Evolutionary conservation across 1,140 invertebrate species (phyloP).

Genomic region (Diachasmimorpha longicaudata): DNA sequence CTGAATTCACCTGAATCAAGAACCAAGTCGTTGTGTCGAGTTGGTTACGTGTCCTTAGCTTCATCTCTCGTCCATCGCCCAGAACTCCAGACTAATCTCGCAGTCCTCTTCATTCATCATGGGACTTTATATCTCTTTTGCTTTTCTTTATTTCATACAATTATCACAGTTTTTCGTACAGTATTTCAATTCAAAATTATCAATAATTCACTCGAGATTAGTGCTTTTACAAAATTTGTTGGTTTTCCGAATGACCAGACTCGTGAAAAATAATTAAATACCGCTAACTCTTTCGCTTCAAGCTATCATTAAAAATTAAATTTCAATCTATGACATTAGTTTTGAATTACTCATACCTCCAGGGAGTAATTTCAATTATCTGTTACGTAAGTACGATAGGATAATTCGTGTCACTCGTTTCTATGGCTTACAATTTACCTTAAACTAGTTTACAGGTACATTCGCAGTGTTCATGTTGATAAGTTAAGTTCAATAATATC

Average conservation of each 20-base stretch:
- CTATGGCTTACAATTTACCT: not conserved
- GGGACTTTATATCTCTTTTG: constrained; percentile 34
- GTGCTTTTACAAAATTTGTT: not conserved
- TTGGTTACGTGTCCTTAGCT: constrained; percentile 9
- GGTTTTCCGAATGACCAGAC: not conserved
- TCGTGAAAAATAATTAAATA: not conserved
- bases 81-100: constrained; percentile 34
- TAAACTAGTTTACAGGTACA: constrained; percentile 7
- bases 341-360: not conserved
- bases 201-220: not conserved
- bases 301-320: not conserved
- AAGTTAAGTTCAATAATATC: not conserved
- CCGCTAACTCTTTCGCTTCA: not conserved
- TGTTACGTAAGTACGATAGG: not conserved
- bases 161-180: constrained; percentile 24
- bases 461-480: not conserved
- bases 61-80: constrained; percentile 35
- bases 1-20: constrained; percentile 62
- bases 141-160: constrained; percentile 38
- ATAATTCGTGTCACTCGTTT: not conserved
- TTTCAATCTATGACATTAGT: not conserved
- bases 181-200: not conserved
- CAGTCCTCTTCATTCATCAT: constrained; percentile 48
- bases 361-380: not conserved
- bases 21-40: constrained; percentile 50